Conservation (phyloP, 2,888 invertebrate species). For the Liodrosophila aerea region DNA sequence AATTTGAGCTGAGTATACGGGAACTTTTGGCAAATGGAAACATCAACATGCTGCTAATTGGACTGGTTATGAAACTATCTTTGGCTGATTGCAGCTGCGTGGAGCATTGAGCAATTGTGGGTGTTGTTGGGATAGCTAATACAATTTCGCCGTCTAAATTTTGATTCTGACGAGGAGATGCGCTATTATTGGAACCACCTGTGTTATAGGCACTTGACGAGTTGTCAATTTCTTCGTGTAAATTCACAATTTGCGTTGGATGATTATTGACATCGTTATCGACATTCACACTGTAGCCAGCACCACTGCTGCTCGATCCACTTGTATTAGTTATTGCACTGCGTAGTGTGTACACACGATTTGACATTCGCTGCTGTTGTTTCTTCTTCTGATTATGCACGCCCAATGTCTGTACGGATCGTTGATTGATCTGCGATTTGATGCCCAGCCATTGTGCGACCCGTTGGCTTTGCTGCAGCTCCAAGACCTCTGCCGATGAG, state of each 20-base stretch:
- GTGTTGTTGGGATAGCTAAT: constrained; percentile 3
- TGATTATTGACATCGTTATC: constrained; percentile 21
- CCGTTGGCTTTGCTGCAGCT: constrained; percentile 75
- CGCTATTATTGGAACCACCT: constrained; percentile 88
- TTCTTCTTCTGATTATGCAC: constrained; percentile 20
- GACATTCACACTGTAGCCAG: constrained; percentile 34
- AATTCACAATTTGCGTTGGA: constrained; percentile 39
- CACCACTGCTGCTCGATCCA: constrained; percentile 68
- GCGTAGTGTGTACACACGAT: constrained; percentile 63
- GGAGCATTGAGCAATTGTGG: neutral
- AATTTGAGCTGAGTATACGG: constrained; percentile 38
- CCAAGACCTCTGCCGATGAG: constrained; percentile 51
- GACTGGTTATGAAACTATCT: constrained; percentile 38
- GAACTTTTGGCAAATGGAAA: constrained; percentile 47
- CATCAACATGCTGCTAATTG: constrained; percentile 44
- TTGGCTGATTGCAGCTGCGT: constrained; percentile 28
- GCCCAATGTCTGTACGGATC: constrained; percentile 40
- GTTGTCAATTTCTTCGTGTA: constrained; percentile 84
- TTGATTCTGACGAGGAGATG: constrained; percentile 77
- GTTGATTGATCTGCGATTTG: constrained; percentile 52
- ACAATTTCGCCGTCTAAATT: constrained; percentile 25
- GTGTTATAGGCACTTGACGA: constrained; percentile 90
- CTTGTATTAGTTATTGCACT: constrained; percentile 72
- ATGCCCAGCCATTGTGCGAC: constrained; percentile 81
- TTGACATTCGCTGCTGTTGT: constrained; percentile 34